Evolutionary conservation across 1,140 invertebrate genomes (phyloP), one percentile per base, ranked within the genome.

Genomic region (Chlorops oryzae): DNA sequence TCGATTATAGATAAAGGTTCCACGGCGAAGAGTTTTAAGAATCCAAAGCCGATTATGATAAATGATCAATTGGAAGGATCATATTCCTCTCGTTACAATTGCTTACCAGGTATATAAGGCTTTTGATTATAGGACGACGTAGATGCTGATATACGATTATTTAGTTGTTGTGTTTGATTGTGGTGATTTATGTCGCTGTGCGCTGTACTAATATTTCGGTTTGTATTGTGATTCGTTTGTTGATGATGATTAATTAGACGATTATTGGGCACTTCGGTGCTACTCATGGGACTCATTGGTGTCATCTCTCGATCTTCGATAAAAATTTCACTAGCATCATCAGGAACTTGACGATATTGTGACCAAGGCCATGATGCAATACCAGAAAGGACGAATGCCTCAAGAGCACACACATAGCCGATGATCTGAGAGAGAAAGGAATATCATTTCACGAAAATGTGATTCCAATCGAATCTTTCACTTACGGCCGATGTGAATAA

Each of bases 401-500:
- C 75, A 43, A 75, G 47, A 42, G 72, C 73, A 61, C 75, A 77
- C 15, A 75, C 42, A 52, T 75, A 77, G 51, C 75, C 75, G 42
- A 77, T 62, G 47, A 74, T 63, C 75, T 77, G 38, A 21, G 58
- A 48, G 41, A 38, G 6, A 5, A 2, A 25, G 13, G 7, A 18
- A 39, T n/a, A 35, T 3, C 1, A 44, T 32, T 17, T 15, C 22
- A 32, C 9, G 7, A 20, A 22, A 7, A 42, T 21, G 15, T 22
- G 20, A 20, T 43, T 44, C 21, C 13, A 27, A 44, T 38, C 12
- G 12, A 7, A 5, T 38, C 18, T 5, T 38, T 12, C 23, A 59
- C 75, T 70, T 63, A 78, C 77, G 48, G 73, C 75, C 41, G 76
- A 76, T 46, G 75, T 71, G 45, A 78, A 65, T 2, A 79, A 61